A percentile compares a stretch with the other conserved stretches of the same genome.
Conservation (phyloP, 2,888 invertebrate genomes). For the Balanococcus diminutus region DNA sequence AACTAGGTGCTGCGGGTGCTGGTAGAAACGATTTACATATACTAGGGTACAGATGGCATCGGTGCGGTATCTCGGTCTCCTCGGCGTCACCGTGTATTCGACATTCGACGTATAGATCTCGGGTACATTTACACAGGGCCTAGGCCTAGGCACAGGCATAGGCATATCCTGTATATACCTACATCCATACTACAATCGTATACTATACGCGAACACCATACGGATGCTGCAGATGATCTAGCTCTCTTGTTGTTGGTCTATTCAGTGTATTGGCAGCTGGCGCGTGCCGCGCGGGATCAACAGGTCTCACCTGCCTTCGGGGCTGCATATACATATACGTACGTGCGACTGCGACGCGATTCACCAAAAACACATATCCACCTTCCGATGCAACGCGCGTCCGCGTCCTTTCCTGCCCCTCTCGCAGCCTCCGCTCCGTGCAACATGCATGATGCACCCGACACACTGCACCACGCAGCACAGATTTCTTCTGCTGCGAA, state of each 20-base stretch:
- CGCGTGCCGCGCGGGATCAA: constrained; percentile 52
- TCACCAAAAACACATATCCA: constrained; percentile 17
- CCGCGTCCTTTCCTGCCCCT: background rate
- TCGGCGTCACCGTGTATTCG: background rate
- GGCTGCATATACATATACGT: constrained; percentile 12
- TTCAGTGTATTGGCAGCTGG: constrained; percentile 46
- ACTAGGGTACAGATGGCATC: constrained; percentile 25
- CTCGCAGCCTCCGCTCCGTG: too few relatives aligned
- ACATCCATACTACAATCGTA: background rate
- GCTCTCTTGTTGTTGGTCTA: background rate
- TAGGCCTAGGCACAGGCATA: background rate
- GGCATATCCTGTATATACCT: background rate
- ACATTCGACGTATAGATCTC: too few relatives aligned
- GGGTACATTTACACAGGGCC: background rate
- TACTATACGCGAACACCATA: background rate
- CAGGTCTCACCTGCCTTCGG: constrained; percentile 53
- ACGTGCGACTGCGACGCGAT: background rate
- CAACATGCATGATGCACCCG: background rate
- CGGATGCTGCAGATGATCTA: constrained; percentile 50
- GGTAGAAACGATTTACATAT: background rate
- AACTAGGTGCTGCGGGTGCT: constrained; percentile 9
- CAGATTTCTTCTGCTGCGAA: background rate
- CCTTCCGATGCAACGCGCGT: background rate
- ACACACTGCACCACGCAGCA: too few relatives aligned
- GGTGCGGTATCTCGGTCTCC: background rate